Evolutionary conservation across 1,140 invertebrate species (phyloP).

Genomic region (Drosophila pseudoananassae): DNA sequence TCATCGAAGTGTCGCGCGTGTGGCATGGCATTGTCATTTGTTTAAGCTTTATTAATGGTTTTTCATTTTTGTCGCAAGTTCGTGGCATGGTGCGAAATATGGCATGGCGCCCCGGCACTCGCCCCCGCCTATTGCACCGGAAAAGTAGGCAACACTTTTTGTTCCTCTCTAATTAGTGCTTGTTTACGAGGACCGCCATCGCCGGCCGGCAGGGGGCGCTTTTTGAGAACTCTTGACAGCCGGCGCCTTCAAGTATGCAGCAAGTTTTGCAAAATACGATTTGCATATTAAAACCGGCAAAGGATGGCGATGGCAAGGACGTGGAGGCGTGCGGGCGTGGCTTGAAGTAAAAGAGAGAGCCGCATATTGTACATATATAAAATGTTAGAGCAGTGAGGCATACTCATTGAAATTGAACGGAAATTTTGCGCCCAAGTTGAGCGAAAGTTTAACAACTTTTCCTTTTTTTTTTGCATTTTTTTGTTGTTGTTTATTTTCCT

Average conservation of each 20-base stretch:
- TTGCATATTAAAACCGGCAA: slow-evolving; percentile 48
- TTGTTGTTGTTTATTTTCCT: neutral
- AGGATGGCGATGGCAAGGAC: neutral
- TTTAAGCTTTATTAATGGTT: slow-evolving; percentile 66
- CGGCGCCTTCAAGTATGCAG: slow-evolving; percentile 60
- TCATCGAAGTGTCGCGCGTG: slow-evolving; percentile 53
- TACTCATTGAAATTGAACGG: slow-evolving; percentile 49
- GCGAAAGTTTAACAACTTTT: slow-evolving; percentile 46
- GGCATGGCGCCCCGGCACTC: neutral
- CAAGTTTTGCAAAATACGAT: slow-evolving; percentile 62
- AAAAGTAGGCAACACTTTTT: slow-evolving; percentile 57
- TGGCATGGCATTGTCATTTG: slow-evolving; percentile 44
- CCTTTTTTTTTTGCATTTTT: slow-evolving; percentile 11
- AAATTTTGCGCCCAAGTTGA: slow-evolving; percentile 53
- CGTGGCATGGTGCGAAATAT: slow-evolving; percentile 4
- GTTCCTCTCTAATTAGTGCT: slow-evolving; percentile 48
- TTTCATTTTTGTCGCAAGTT: slow-evolving; percentile 3
- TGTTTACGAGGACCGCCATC: slow-evolving; percentile 8
- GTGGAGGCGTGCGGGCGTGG: neutral
- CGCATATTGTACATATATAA: neutral
- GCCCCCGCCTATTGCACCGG: neutral
- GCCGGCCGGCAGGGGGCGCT: neutral
- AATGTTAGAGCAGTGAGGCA: slow-evolving; percentile 9
- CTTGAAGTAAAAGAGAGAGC: neutral
- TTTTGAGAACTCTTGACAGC: slow-evolving; percentile 48